A percentile compares a stretch with the other conserved stretches of the same genome.
These are phyloP conservation scores for Pelochelys cantorii DNA, from an alignment of 2,797 vertebrate genomes.

Conservation along the genomic window DNA sequence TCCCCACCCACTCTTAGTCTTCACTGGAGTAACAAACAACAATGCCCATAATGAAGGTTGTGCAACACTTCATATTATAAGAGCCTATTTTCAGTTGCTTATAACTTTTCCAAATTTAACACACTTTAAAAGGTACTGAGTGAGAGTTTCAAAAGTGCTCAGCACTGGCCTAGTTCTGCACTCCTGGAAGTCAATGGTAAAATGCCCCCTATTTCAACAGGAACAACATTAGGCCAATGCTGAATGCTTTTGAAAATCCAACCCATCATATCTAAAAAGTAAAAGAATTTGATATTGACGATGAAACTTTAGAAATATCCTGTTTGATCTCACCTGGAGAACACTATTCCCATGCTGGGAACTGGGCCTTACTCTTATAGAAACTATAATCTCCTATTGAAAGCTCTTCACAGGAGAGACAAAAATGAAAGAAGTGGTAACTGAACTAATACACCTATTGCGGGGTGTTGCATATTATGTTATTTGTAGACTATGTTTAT, in stretches of 20 bases:
- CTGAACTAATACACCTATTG: accelerated
- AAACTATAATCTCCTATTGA: conserved; percentile 20
- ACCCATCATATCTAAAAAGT: accelerated
- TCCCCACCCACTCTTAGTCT: too few species aligned
- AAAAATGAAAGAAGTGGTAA: neutral
- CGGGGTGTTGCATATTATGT: conserved; percentile 19
- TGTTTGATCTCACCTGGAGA: conserved; percentile 43
- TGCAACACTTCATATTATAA: neutral
- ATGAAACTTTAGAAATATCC: conserved; percentile 18
- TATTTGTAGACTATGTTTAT: conserved; percentile 26
- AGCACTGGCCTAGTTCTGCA: accelerated
- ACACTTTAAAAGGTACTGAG: neutral
- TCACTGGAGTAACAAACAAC: neutral
- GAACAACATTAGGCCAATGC: neutral
- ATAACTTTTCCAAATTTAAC: neutral
- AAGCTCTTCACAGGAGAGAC: neutral
- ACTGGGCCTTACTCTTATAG: neutral
- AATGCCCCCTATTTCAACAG: accelerated
- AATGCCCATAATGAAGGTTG: neutral
- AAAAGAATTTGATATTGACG: conserved; percentile 23
- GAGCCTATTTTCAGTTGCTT: accelerated
- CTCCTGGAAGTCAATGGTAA: neutral
- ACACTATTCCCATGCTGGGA: neutral
- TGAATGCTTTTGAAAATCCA: neutral
- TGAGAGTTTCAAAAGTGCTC: neutral